Base-by-base conservation (phyloP, 2,888 invertebrate species). In the Ophion ellenae region DNA sequence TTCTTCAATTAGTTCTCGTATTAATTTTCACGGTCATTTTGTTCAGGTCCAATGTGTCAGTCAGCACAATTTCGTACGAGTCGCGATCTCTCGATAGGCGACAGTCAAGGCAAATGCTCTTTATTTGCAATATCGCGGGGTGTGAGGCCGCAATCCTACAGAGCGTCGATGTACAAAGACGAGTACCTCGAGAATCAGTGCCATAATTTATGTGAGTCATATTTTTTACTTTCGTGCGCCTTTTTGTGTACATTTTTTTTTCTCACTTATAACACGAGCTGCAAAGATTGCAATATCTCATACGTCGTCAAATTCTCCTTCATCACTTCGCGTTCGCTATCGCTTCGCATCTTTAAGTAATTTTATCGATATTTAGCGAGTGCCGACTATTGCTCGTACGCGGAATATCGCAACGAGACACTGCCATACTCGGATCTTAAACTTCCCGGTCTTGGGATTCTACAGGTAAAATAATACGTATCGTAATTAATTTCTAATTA, bases 111-210 rank as follows among this genome's bases (percentile, higher is more conserved):
- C 14, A 95, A 94, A 87, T 98, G 98, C 92, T 94, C 96, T 11
- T 95, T 98, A 53, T 97, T 97, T 91, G 95, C 95, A 77, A 96
- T 97, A 89, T 97, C 97, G 92, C 96, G 97, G 91, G 96, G 97
- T 91, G 96, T 96, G 0, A 96, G 96, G 88, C 97, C 97, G 0
- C 97, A 97, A 91, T 96, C 97, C 3, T 98, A 97, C 93, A 95
- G 97, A 63, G 97, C 96, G 5, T 96, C 97, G 2, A 96, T 96
- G 91, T 96, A 96, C 90, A 96, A 96, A 89, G 97, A 97, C 47
- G 97, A 97, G 90, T 98, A 98, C 93, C 96, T 98, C 89, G 97
- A 98, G 93, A 97, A 97, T 94, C 97, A 97, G 91, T 98, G 98
- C 94, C 94, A 95, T 87, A 96, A 96, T 91, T 95, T 96, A 90